phyloP scores from a whole-genome alignment of 2,797 vertebrate species.

The Todus mexicanus region DNA sequence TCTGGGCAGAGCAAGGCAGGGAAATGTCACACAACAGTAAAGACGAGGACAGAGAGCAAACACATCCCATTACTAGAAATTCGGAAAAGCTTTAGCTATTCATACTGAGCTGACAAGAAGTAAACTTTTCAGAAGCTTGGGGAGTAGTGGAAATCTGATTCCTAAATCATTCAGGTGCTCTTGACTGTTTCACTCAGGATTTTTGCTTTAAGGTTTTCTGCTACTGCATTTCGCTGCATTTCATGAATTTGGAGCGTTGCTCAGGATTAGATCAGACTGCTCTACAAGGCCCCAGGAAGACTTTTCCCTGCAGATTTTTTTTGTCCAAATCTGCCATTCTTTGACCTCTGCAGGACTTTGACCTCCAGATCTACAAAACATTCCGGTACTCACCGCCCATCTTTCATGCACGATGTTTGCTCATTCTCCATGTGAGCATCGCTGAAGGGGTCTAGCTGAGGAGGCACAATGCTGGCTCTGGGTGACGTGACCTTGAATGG shows the following conservation, averaged over 20 bases:
- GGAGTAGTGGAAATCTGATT: neutral
- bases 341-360: neutral
- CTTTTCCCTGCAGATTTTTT: neutral
- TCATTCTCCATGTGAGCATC: rapidly evolving
- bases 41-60: neutral
- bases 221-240: neutral
- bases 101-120: rapidly evolving
- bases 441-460: neutral
- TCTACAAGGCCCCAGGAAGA: neutral
- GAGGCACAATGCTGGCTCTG: neutral
- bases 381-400: rapidly evolving
- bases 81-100: neutral
- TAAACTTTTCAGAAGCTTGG: neutral
- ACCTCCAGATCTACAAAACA: neutral
- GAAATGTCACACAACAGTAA: neutral
- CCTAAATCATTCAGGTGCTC: neutral
- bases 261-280: neutral
- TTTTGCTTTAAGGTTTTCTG: neutral
- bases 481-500: neutral
- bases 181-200: neutral
- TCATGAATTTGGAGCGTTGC: neutral
- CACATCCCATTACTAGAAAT: neutral
- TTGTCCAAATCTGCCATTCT: neutral
- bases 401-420: neutral
- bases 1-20: neutral